Conservation (phyloP, 2,888 invertebrate genomes). For the Abscondita cerata region DNA sequence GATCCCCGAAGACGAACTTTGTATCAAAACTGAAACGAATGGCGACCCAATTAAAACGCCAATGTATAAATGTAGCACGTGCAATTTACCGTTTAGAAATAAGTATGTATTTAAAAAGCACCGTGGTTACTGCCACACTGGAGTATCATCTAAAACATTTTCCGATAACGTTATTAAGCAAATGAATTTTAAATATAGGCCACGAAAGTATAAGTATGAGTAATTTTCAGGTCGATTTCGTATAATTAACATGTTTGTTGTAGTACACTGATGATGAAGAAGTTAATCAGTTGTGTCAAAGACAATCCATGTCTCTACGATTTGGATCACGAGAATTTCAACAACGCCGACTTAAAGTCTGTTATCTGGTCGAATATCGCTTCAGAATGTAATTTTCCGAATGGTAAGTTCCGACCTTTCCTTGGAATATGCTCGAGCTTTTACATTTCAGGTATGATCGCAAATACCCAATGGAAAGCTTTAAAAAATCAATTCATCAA, state of each 20-base stretch:
- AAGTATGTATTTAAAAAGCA: background rate
- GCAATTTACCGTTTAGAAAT: background rate
- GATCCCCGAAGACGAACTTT: background rate
- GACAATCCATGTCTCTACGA: constrained; percentile 14
- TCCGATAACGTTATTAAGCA: background rate
- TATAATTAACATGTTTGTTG: constrained; percentile 7
- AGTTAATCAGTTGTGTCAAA: constrained; percentile 13
- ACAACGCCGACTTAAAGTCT: constrained; percentile 1
- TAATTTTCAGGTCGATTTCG: no score
- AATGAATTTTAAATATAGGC: background rate
- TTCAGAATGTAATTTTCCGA: constrained; percentile 4
- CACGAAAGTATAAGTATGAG: background rate
- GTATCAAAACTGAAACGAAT: background rate
- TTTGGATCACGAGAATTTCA: constrained; percentile 7
- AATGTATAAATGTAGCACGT: background rate
- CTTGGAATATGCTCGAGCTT: background rate
- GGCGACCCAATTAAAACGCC: background rate
- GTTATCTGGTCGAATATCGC: constrained; percentile 15
- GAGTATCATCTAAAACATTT: background rate
- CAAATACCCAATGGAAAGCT: constrained; percentile 12
- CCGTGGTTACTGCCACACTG: background rate
- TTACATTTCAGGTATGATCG: constrained; percentile 2
- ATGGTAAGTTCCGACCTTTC: constrained; percentile 6
- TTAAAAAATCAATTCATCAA: constrained; percentile 5
- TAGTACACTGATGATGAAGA: background rate